phyloP scores from a whole-genome alignment of 1,140 invertebrate genomes.

The Hycleus phaleratus region DNA sequence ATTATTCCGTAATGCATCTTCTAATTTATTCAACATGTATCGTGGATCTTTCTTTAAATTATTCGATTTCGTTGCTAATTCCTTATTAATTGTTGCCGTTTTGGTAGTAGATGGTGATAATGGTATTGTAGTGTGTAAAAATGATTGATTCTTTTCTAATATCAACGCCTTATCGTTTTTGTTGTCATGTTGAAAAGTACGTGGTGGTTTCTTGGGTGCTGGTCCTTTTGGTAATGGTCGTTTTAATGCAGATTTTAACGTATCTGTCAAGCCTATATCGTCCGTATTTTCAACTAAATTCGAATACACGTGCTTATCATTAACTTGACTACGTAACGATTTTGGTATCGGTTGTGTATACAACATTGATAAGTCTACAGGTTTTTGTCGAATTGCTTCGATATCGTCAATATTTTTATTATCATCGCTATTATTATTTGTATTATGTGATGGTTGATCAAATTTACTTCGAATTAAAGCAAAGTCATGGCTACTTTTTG shows the following conservation, averaged over 20 bases:
- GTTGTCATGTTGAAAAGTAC: slow-evolving; percentile 50
- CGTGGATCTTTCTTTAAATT: neutral
- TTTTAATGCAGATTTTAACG: slow-evolving; percentile 52
- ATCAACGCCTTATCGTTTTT: slow-evolving; percentile 12
- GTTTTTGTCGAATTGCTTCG: slow-evolving; percentile 13
- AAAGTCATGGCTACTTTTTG: slow-evolving; percentile 30
- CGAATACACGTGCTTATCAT: slow-evolving; percentile 22
- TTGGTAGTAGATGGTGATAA: neutral
- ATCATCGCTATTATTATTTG: neutral
- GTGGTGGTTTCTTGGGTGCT: slow-evolving; percentile 63
- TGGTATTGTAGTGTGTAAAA: slow-evolving; percentile 8
- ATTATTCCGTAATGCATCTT: slow-evolving; percentile 48
- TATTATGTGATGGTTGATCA: slow-evolving; percentile 1
- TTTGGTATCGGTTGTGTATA: slow-evolving; percentile 40
- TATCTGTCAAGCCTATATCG: slow-evolving; percentile 41
- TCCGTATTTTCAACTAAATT: slow-evolving; percentile 31
- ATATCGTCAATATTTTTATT: slow-evolving; percentile 1
- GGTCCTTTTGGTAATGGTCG: slow-evolving; percentile 56
- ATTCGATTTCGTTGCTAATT: slow-evolving; percentile 5
- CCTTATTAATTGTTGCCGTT: neutral
- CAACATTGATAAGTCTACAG: slow-evolving; percentile 21
- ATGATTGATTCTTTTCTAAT: slow-evolving; percentile 21
- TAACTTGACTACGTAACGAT: slow-evolving; percentile 25
- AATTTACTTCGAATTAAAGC: slow-evolving; percentile 26
- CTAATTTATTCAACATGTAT: slow-evolving; percentile 53